Conservation (phyloP, 2,797 vertebrate species). For the Emydoidea blandingii region DNA sequence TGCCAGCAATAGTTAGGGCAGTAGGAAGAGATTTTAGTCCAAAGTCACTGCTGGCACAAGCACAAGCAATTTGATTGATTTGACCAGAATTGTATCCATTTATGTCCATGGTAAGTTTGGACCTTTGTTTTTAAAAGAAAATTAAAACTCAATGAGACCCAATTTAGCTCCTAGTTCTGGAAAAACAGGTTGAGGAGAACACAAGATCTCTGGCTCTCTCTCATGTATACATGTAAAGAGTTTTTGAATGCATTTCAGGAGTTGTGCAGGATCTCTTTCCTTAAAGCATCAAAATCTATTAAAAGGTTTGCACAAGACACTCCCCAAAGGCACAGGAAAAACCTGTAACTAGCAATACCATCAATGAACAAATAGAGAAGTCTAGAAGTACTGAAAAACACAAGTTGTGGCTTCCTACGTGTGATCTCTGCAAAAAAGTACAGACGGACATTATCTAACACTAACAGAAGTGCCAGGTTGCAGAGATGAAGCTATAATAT, state of each 20-base stretch:
- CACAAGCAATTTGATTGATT: not conserved
- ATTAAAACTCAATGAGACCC: too few species aligned
- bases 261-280: not conserved
- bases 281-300: too few species aligned
- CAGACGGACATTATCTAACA: not conserved
- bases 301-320: not conserved
- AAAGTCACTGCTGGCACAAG: not conserved
- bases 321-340: not conserved
- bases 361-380: not conserved
- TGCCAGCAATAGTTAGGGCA: not conserved
- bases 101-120: too few species aligned
- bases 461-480: not conserved
- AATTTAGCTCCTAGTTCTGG: not conserved
- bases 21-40: not conserved
- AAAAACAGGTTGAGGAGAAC: not conserved
- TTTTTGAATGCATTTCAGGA: not conserved
- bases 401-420: too few species aligned
- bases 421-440: too few species aligned
- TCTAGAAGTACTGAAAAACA: not conserved
- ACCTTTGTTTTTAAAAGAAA: too few species aligned
- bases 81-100: not conserved
- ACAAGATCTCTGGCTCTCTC: not conserved
- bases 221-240: not conserved
- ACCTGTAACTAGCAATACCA: not conserved
- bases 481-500: fast-evolving